Evolutionary conservation across 2,797 vertebrate species (phyloP).

Genomic region (Prunella strophiata): DNA sequence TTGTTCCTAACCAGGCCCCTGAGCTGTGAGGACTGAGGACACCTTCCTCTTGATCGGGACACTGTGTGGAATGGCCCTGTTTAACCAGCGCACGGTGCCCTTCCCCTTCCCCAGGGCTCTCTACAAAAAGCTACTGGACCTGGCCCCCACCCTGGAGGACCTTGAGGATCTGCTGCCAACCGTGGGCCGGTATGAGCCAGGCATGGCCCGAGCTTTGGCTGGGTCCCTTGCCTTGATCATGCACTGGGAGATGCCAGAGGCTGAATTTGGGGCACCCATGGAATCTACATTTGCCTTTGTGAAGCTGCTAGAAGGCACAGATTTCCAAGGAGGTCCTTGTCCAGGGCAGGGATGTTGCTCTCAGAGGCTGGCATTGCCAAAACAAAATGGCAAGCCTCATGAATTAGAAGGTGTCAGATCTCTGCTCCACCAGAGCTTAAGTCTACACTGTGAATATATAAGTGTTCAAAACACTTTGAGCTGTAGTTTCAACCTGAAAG

Average conservation of each 20-base stretch:
- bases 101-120: constrained; percentile 70
- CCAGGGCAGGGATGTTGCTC: neutral
- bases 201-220: fast-evolving
- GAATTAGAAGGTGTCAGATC: neutral
- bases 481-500: neutral
- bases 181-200: neutral
- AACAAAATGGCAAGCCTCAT: neutral
- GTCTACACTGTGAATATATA: neutral
- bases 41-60: constrained; percentile 51
- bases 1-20: constrained; percentile 28
- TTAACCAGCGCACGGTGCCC: neutral
- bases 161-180: constrained; percentile 71
- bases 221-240: neutral
- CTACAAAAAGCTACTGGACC: constrained; percentile 73
- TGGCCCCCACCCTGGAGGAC: constrained; percentile 62
- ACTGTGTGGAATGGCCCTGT: constrained; percentile 72
- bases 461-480: neutral
- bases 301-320: neutral
- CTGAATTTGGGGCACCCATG: fast-evolving
- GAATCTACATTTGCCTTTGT: fast-evolving
- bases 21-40: neutral
- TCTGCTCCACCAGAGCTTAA: neutral
- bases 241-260: neutral
- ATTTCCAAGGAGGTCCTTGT: neutral
- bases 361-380: neutral